Conservation (phyloP, 2,113 vertebrate species). For the Paradisaea rubra region DNA sequence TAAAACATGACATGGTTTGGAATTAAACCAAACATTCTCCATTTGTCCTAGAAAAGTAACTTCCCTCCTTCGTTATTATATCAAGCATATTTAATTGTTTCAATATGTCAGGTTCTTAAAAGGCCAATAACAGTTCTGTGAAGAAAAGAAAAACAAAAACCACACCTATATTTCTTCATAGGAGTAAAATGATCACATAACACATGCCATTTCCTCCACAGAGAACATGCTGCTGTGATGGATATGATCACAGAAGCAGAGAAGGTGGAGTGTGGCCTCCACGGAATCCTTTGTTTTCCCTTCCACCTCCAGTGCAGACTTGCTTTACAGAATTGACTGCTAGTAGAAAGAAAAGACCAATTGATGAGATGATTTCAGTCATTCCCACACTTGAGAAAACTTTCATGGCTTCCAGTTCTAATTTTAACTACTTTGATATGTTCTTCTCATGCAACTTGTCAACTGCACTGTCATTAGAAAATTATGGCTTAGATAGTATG, state of each 20-base stretch:
- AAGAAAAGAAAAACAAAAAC: not conserved
- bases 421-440: not conserved
- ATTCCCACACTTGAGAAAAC: not conserved
- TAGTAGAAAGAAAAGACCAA: not conserved
- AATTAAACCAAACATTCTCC: not conserved
- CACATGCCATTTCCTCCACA: not conserved
- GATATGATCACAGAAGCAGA: not conserved
- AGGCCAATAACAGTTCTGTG: not conserved
- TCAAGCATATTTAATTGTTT: not conserved
- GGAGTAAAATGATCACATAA: not conserved
- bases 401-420: not conserved
- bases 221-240: not conserved
- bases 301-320: not conserved
- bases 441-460: not conserved
- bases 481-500: not conserved
- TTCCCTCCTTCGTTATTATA: not conserved
- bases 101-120: not conserved
- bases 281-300: not conserved
- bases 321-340: not conserved
- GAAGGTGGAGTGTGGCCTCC: not conserved
- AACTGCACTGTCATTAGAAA: not conserved
- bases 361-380: not conserved
- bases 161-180: not conserved
- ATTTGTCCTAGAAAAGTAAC: not conserved
- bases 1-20: not conserved